Conservation (phyloP, 2,888 invertebrate species). For the Drosophila barbarae region DNA sequence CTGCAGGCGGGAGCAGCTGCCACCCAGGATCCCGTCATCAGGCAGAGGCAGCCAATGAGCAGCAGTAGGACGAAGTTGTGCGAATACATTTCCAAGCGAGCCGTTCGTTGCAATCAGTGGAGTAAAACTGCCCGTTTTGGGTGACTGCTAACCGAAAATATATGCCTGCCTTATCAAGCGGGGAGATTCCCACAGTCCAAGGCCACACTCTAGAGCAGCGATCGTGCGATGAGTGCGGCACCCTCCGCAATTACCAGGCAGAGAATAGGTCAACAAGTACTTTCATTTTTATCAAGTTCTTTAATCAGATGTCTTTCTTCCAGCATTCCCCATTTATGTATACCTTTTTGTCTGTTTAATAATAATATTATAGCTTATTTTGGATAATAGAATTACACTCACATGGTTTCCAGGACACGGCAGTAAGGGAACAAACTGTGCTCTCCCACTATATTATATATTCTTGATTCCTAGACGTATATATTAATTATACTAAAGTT, state of each 20-base stretch:
- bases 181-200: constrained; percentile 58
- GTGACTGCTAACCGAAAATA: constrained; percentile 21
- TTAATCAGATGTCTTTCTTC: no score
- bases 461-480: no score
- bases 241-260: constrained; percentile 5
- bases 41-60: constrained; percentile 8
- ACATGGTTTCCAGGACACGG: no score
- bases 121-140: constrained; percentile 32
- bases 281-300: no score
- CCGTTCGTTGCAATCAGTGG: constrained; percentile 21
- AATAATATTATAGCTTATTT: no score
- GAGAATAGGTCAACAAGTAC: constrained; percentile 14
- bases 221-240: neutral
- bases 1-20: constrained; percentile 44
- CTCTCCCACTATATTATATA: no score
- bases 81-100: constrained; percentile 31
- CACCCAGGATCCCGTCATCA: constrained; percentile 13
- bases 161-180: constrained; percentile 32
- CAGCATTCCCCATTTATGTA: no score
- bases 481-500: no score
- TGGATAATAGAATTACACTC: no score
- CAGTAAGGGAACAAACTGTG: no score
- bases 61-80: constrained; percentile 8
- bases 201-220: neutral
- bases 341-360: no score